Conservation (phyloP, 23 tunicate genomes). For the Trididemnum nubilum region DNA sequence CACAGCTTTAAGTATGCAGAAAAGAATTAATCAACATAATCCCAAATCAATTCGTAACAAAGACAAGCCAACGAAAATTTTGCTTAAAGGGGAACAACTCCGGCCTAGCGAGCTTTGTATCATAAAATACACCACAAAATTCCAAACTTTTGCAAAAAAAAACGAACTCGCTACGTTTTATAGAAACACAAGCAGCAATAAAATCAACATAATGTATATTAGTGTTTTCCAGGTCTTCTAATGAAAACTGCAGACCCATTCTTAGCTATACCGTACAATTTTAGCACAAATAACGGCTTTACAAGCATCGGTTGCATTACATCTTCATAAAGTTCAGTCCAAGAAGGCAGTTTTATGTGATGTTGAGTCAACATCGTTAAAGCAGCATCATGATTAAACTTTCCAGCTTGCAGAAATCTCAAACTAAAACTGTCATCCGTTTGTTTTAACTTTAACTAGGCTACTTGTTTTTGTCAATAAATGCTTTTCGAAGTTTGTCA, state of each 20-base stretch:
- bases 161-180: no score
- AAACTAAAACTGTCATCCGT: neutral
- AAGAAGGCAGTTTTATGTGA: neutral
- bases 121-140: no score
- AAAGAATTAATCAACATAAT: no score
- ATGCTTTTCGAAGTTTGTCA: slow-evolving; percentile 19
- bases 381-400: neutral
- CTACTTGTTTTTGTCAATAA: neutral
- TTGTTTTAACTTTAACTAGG: neutral
- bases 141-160: no score
- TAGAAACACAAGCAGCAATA: no score
- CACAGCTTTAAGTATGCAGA: no score
- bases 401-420: neutral
- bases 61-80: no score
- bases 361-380: neutral
- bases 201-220: no score
- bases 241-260: slow-evolving; percentile 68
- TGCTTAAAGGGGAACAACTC: no score
- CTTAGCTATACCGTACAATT: slow-evolving; percentile 43
- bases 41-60: no score
- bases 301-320: neutral
- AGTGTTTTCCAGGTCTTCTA: slow-evolving; percentile 57
- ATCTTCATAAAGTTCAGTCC: neutral
- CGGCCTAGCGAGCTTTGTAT: no score
- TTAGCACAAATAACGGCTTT: no score